Evolutionary conservation across 2,888 invertebrate genomes (phyloP).

Genomic region (Oeneis ivallda): DNA sequence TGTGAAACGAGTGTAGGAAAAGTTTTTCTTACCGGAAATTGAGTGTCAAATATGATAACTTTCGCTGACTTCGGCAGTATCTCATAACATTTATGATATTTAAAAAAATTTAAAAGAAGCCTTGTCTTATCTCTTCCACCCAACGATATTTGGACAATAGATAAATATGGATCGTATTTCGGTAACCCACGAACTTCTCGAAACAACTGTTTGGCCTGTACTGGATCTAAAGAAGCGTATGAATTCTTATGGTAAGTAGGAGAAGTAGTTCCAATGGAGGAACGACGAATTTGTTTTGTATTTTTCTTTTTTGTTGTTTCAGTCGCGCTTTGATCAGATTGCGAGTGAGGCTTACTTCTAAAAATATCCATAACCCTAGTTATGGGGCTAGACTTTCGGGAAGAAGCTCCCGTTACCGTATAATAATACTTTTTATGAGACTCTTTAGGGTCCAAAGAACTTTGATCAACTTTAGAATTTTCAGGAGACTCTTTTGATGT

Average conservation of each 20-base stretch:
- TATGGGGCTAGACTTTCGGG: slow-evolving; percentile 75
- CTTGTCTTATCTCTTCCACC: slow-evolving; percentile 76
- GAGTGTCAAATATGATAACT: slow-evolving; percentile 77
- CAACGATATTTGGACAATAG: slow-evolving; percentile 76
- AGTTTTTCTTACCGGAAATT: slow-evolving; percentile 74
- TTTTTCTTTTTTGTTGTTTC: slow-evolving; percentile 69
- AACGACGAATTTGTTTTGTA: slow-evolving; percentile 64
- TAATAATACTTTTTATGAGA: slow-evolving; percentile 77
- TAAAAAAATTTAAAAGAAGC: slow-evolving; percentile 74
- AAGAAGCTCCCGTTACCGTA: slow-evolving; percentile 76
- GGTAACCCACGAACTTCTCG: slow-evolving; percentile 75
- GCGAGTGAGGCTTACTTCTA: slow-evolving; percentile 67
- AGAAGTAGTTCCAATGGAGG: slow-evolving; percentile 75
- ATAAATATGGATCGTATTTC: slow-evolving; percentile 76
- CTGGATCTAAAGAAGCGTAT: slow-evolving; percentile 73
- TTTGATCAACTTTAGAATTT: slow-evolving; percentile 58
- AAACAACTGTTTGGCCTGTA: slow-evolving; percentile 74
- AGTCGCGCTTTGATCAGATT: slow-evolving; percentile 53
- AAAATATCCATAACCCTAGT: slow-evolving; percentile 78
- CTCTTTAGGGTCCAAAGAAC: slow-evolving; percentile 61
- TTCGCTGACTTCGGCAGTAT: slow-evolving; percentile 77
- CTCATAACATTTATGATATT: slow-evolving; percentile 77
- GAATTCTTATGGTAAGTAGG: slow-evolving; percentile 78
- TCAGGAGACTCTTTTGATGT: slow-evolving; percentile 65
- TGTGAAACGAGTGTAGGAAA: slow-evolving; percentile 76